Conservation (phyloP, 2,797 vertebrate species). For the Rhabdophis nuchalis region DNA sequence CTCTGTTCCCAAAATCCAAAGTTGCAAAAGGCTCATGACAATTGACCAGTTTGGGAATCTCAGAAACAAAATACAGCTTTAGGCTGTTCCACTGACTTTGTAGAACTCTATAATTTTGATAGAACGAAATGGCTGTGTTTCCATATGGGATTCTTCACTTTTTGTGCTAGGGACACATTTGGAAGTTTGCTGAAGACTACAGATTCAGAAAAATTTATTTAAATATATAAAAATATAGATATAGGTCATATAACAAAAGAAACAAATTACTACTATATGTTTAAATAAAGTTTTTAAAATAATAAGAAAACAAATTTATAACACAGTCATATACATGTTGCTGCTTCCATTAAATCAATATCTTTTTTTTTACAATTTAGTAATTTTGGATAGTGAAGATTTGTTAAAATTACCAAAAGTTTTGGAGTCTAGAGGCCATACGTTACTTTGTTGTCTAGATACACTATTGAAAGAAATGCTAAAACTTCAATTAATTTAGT, state of each 20-base stretch:
- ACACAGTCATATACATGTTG: neutral
- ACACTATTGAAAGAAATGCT: neutral
- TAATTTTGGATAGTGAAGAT: neutral
- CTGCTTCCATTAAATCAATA: neutral
- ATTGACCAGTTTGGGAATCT: neutral
- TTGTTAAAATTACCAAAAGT: neutral
- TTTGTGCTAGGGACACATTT: neutral
- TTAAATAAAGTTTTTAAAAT: neutral
- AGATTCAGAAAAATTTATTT: neutral
- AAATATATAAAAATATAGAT: neutral
- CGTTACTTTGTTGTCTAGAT: neutral
- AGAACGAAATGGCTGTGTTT: neutral
- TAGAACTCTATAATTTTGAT: neutral
- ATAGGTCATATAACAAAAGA: neutral
- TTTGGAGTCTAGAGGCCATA: neutral
- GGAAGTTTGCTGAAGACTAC: neutral
- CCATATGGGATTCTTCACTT: neutral
- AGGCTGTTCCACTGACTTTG: neutral
- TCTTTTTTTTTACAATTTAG: neutral
- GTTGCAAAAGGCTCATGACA: accelerated
- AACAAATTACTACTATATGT: neutral
- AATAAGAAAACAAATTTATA: neutral
- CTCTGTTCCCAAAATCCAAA: neutral
- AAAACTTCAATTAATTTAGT: neutral
- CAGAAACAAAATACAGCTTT: neutral